Base-by-base conservation (phyloP, 53 echinoderm and acorn worm genomes). In the Patiria pectinifera region DNA sequence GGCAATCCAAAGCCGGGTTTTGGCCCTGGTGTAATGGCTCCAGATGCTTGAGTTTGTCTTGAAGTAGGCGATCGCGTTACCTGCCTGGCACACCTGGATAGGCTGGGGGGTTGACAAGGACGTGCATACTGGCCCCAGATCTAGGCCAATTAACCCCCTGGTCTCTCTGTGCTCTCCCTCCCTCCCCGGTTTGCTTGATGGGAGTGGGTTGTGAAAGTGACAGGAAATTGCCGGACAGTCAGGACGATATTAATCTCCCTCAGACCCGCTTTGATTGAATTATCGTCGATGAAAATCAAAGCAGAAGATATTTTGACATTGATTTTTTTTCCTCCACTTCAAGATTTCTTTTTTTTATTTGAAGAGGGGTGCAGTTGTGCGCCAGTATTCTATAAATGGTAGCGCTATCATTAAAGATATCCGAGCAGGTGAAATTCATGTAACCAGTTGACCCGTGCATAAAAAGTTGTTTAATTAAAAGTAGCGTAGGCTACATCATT, bases 1-100 rank as follows among this genome's bases (percentile, higher is more conserved):
- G 45, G 81, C 90, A 90, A 90, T 80, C 80, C 90, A 80, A 81
- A 80, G 80, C 81, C 18, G 45, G 90, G 61, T 81, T 90, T 90
- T 90, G 90, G 90, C 90, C 81, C 81, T 59, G 81, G 90, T 90
- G 90, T 90, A 81, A 90, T 90, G 90, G 90, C 81, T 81, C 81
- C 90, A 90, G 90, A 90, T 90, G 90, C 90, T 90, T 90, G 78
- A 90, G 90, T 90, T 90, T 90, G 90, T 90, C 88, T 78, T 88
- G 88, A 78, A 78, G 79, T 59, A 61, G 78, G 22, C 45, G 90
- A 90, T 92, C 93, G 47, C 48, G 82, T 92, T 92, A 86, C 93
- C 80, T 71, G 80, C 22, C n/a, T 59, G 35, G 81, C 72, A 85
- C 93, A 92, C 93, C 93, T 92, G 93, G 93, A 69, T 92, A 80